Evolutionary conservation across 2,797 vertebrate species (phyloP), one percentile per base, ranked within the genome.

Genomic region (Mustela erminea): DNA sequence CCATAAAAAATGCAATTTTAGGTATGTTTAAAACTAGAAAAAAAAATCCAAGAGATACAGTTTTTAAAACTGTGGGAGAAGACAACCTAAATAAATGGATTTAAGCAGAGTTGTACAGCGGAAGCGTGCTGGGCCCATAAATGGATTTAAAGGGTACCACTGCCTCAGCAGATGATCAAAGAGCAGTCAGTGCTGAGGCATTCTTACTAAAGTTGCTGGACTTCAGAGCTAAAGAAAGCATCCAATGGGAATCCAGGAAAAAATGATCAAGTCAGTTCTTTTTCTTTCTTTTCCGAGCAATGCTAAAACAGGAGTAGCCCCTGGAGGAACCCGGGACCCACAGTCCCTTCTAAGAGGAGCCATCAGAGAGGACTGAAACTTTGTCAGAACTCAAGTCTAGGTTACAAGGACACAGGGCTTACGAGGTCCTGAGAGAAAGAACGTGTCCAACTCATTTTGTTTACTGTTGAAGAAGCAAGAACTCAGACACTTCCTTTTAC

Each of bases 251-350:
- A 86, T 86, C 58, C 5, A 66, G 32, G 29, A 29, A 70, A 90
- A 70, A 77, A 82, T 4, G 6, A 49, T 75, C n/a, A 43, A 49
- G 15, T 91, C 41, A 43, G 21, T 54, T 75, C 23, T 60, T 68
- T 75, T 75, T 75, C 41, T 46, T 74, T 46, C 9, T 75, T 75
- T 46, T 17, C 41, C 41, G 14, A 75, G 7, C 8, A 3, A 75
- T 7, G 27, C 27, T 75, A 43, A 75, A 75, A 75, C 15, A 46
- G 27, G 41, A 9, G 72, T 43, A 27, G 41, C 25, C 8, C 41
- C 7, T 2, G 41, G 14, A 74, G 41, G 72, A 46, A 17, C 14
- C 72, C 0, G 0, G 21, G 25, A 2, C 25, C 27, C 14, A 7
- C 3, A 38, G 25, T 87, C 41, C 41, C 1, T 43, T 81, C 23